These are phyloP conservation scores for Atlantisia rogersi DNA, from an alignment of 2,113 vertebrate genomes.

Conservation along the genomic window DNA sequence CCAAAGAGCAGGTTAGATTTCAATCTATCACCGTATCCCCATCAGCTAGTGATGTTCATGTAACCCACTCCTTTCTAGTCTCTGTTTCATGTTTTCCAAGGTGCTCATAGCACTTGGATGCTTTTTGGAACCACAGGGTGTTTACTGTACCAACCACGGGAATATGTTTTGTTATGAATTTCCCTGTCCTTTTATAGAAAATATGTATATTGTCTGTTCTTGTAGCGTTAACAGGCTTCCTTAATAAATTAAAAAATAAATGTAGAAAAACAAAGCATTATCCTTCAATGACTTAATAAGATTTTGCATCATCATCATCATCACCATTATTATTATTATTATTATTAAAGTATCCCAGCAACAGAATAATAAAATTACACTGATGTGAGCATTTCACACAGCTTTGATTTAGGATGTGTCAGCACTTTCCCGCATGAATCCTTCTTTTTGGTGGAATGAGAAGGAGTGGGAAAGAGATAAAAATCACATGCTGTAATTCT, in stretches of 20 bases:
- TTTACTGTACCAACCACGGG: conserved; percentile 8
- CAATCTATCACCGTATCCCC: neutral
- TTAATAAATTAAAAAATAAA: conserved; percentile 64
- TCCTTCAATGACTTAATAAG: conserved; percentile 64
- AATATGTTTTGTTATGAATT: neutral
- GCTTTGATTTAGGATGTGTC: conserved; percentile 66
- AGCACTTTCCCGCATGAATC: conserved; percentile 63
- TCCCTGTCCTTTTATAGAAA: conserved; percentile 40
- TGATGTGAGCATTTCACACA: conserved; percentile 62
- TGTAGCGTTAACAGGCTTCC: conserved; percentile 36
- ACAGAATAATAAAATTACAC: conserved; percentile 64
- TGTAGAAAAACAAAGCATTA: conserved; percentile 60
- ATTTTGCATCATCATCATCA: conserved; percentile 64
- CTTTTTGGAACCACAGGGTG: conserved; percentile 7
- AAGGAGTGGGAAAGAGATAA: conserved; percentile 67
- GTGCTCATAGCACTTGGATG: conserved; percentile 24
- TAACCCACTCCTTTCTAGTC: neutral
- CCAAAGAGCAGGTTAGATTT: conserved; percentile 5
- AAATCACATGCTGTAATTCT: conserved; percentile 31
- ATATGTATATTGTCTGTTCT: conserved; percentile 42
- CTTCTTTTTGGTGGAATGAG: conserved; percentile 47
- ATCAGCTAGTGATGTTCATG: neutral
- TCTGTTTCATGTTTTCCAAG: conserved; percentile 32
- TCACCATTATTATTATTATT: conserved; percentile 27
- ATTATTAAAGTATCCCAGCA: conserved; percentile 62